Evolutionary conservation across 2,113 vertebrate genomes (phyloP).

Genomic region (Gobius niger): DNA sequence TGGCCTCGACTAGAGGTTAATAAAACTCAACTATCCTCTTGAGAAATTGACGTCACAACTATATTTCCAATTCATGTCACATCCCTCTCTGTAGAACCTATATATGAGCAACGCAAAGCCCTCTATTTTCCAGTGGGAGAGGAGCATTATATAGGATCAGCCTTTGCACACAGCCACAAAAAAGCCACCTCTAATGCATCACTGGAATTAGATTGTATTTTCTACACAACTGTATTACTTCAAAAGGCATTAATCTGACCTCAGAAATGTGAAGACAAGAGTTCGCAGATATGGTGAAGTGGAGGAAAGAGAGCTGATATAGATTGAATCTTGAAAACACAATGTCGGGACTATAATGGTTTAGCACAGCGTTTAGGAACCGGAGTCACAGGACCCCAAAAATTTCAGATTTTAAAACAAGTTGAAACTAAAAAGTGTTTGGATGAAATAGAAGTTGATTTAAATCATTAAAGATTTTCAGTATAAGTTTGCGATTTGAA

Average conservation of each 20-base stretch:
- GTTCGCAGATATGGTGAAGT: not conserved
- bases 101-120: constrained; percentile 34
- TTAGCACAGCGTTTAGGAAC: too few relatives aligned
- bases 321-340: not conserved
- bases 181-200: constrained; percentile 36
- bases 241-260: not conserved
- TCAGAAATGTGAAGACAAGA: constrained; percentile 5
- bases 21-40: not conserved
- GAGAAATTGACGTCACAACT: constrained; percentile 1
- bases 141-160: constrained; percentile 45
- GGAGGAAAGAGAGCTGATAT: not conserved
- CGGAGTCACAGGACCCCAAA: too few relatives aligned
- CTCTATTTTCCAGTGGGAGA: constrained; percentile 36
- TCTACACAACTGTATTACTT: constrained; percentile 10
- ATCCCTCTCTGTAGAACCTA: constrained; percentile 16
- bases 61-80: constrained; percentile 36
- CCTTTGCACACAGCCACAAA: constrained; percentile 7
- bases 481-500: too few relatives aligned
- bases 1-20: not conserved
- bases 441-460: too few relatives aligned
- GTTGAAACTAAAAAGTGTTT: too few relatives aligned
- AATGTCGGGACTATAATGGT: not conserved
- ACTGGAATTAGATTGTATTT: constrained; percentile 4
- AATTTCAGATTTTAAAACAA: too few relatives aligned
- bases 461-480: too few relatives aligned